Percentiles rank a stretch among this genome's conserved stretches.
Evolutionary conservation across 1,140 invertebrate genomes (phyloP).

Genomic region (Helicoverpa zea): DNA sequence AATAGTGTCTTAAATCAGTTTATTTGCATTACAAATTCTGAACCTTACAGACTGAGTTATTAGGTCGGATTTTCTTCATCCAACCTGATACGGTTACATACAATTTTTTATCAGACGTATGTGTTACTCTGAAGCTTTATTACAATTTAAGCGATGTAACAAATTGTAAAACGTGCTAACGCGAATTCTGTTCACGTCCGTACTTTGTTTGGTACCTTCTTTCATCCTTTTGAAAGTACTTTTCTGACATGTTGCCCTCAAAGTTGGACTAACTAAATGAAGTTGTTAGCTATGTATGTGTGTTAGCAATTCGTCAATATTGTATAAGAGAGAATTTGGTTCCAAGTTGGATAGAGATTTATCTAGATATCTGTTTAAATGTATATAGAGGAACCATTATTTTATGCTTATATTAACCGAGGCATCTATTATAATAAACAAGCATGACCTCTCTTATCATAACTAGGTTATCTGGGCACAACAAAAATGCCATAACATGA

Average conservation of each 20-base stretch:
- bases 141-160: constrained; percentile 84
- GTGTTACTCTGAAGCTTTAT: constrained; percentile 80
- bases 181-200: constrained; percentile 77
- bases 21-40: constrained; percentile 23
- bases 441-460: not conserved
- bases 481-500: constrained; percentile 3
- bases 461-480: not conserved
- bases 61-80: constrained; percentile 45
- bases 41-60: constrained; percentile 12
- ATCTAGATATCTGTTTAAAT: no score
- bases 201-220: constrained; percentile 74
- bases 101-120: constrained; percentile 60
- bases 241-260: constrained; percentile 68
- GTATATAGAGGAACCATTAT: no score
- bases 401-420: no score
- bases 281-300: constrained; percentile 61
- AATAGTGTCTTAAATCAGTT: constrained; percentile 40
- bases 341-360: no score
- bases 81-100: constrained; percentile 30
- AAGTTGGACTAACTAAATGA: constrained; percentile 48
- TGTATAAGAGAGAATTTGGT: not conserved
- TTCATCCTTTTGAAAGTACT: constrained; percentile 73
- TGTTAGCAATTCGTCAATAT: constrained; percentile 34
- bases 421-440: not conserved
- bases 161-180: constrained; percentile 83